Percentiles rank a stretch among this genome's conserved stretches.
phyloP scores from a whole-genome alignment of 2,888 invertebrate species.

The Habrosyne pyritoides region DNA sequence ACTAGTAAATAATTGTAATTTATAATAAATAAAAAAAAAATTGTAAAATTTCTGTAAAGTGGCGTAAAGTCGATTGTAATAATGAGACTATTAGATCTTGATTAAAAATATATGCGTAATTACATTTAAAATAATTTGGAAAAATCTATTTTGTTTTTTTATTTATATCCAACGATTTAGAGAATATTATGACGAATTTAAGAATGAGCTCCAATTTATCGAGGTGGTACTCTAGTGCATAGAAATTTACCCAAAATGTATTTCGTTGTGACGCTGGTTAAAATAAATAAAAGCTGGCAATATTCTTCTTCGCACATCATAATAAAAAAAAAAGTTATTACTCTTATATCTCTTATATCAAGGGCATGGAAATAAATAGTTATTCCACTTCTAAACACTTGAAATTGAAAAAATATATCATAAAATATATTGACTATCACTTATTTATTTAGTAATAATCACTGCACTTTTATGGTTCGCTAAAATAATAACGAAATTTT shows the following conservation, averaged over 20 bases:
- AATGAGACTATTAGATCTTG: slow-evolving; percentile 47
- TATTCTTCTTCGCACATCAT: too few relatives aligned
- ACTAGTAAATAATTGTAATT: slow-evolving; percentile 40
- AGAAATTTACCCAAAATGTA: too few relatives aligned
- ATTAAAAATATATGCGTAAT: slow-evolving; percentile 59
- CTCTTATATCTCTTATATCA: too few relatives aligned
- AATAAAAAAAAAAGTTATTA: too few relatives aligned
- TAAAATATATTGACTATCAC: slow-evolving; percentile 17
- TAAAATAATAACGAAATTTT: slow-evolving; percentile 48
- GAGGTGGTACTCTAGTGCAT: too few relatives aligned
- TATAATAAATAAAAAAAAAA: slow-evolving; percentile 34
- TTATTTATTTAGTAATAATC: slow-evolving; percentile 44
- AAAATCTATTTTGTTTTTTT: slow-evolving; percentile 29
- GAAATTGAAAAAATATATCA: slow-evolving; percentile 33
- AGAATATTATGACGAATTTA: neutral
- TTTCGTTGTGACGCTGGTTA: too few relatives aligned
- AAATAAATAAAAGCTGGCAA: too few relatives aligned
- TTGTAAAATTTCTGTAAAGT: slow-evolving; percentile 40
- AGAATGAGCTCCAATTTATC: too few relatives aligned
- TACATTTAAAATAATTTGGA: slow-evolving; percentile 53
- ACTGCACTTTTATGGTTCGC: slow-evolving; percentile 38
- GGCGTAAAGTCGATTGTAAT: slow-evolving; percentile 42
- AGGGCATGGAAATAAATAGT: neutral
- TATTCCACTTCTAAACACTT: neutral
- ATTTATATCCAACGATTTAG: neutral